Evolutionary conservation across 2,888 invertebrate species (phyloP).

Genomic region (Podotricha telesiphe): DNA sequence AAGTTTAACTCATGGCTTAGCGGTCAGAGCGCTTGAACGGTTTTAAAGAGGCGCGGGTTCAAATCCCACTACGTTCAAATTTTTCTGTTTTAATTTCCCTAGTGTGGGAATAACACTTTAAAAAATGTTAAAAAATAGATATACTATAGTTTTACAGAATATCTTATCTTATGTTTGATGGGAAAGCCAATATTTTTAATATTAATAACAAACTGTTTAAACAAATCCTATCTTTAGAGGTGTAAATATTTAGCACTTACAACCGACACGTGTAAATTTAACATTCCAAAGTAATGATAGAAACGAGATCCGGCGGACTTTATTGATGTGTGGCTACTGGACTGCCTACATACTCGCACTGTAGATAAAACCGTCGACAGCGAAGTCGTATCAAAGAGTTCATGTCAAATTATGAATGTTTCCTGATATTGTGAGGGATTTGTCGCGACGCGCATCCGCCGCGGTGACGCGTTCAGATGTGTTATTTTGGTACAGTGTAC

Average conservation of each 20-base stretch:
- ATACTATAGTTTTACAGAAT: no score
- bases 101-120: no score
- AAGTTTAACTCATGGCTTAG: no score
- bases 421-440: slow-evolving; percentile 78
- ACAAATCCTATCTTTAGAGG: no score
- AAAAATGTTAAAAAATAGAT: no score
- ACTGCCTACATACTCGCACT: slow-evolving; percentile 67
- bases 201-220: no score
- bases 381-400: slow-evolving; percentile 67
- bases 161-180: no score
- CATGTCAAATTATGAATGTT: slow-evolving; percentile 76
- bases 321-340: slow-evolving; percentile 61
- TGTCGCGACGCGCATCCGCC: slow-evolving; percentile 69
- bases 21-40: no score
- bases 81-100: no score
- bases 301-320: slow-evolving; percentile 71
- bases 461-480: slow-evolving; percentile 22
- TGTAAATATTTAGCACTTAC: slow-evolving; percentile 38
- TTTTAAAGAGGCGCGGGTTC: no score
- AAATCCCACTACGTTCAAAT: no score
- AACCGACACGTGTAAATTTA: slow-evolving; percentile 68
- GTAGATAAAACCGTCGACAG: slow-evolving; percentile 57
- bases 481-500: slow-evolving; percentile 20
- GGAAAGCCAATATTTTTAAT: no score
- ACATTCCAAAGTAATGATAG: slow-evolving; percentile 67